These are phyloP conservation scores for Siderastrea radians DNA, from an alignment of 92 coral and sea anemone genomes.

Conservation along the genomic window DNA sequence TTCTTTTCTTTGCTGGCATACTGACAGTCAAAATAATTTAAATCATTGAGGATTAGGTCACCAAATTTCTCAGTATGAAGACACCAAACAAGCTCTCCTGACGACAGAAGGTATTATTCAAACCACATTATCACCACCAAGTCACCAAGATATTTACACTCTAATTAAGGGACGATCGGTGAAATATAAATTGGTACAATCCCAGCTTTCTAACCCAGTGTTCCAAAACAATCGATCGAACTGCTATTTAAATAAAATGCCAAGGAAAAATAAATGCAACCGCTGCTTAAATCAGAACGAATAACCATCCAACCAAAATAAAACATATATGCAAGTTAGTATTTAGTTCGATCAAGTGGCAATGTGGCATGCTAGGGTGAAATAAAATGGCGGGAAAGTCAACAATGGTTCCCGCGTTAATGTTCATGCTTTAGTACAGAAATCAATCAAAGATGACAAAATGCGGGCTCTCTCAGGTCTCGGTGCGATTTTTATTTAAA, in stretches of 20 bases:
- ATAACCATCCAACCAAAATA: not conserved
- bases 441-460: not conserved
- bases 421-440: not conserved
- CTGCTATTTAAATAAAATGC: too few species aligned
- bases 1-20: too few species aligned
- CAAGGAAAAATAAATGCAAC: too few species aligned
- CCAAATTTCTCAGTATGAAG: too few species aligned
- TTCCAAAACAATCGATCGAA: not conserved
- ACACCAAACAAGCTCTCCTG: too few species aligned
- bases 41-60: too few species aligned
- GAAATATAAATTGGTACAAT: not conserved
- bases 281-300: too few species aligned
- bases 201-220: not conserved
- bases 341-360: not conserved
- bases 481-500: not conserved
- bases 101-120: too few species aligned
- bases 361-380: not conserved
- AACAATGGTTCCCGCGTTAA: slow-evolving; percentile 30
- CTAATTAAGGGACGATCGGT: not conserved
- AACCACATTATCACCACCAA: too few species aligned
- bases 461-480: not conserved
- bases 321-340: not conserved
- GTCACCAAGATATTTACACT: too few species aligned
- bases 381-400: slow-evolving; percentile 39
- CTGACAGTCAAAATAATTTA: too few species aligned